A percentile compares a stretch with the other conserved stretches of the same genome.
Evolutionary conservation across 1,140 invertebrate species (phyloP).

Genomic region (Philopotamus ludificatus): DNA sequence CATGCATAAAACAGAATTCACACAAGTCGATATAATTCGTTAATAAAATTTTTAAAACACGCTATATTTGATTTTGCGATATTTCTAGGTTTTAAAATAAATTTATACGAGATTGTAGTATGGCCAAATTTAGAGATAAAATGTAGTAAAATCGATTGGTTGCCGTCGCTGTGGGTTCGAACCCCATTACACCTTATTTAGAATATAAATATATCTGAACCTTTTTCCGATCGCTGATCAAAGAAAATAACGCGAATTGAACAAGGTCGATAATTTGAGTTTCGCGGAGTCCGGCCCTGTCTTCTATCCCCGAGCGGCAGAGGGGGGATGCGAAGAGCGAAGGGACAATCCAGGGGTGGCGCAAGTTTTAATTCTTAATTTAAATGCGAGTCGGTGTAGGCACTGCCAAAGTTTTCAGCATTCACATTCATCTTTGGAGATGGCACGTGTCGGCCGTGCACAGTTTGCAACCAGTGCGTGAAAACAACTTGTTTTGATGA

Average conservation of each 20-base stretch:
- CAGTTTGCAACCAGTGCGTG: too few species aligned
- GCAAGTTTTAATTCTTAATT: slow-evolving; percentile 40
- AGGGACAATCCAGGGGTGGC: background rate
- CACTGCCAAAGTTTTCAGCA: background rate
- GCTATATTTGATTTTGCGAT: too few species aligned
- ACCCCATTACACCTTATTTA: slow-evolving; percentile 23
- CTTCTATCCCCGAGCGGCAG: background rate
- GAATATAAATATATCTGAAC: slow-evolving; percentile 31
- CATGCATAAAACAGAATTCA: too few species aligned
- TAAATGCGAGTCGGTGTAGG: slow-evolving; percentile 36
- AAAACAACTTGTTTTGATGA: too few species aligned
- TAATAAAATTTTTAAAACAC: too few species aligned
- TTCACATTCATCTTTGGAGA: background rate
- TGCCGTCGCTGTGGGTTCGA: background rate
- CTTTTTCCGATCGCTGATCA: slow-evolving; percentile 35
- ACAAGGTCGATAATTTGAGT: background rate
- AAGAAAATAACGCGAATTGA: slow-evolving; percentile 19
- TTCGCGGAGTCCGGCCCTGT: background rate
- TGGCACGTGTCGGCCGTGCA: background rate
- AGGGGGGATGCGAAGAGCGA: too few species aligned
- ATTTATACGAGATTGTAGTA: too few species aligned
- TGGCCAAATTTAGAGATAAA: too few species aligned
- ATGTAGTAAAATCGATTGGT: too few species aligned
- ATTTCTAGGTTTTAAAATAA: slow-evolving; percentile 20
- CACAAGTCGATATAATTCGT: too few species aligned